phyloP scores from a whole-genome alignment of 2,888 invertebrate species.

The Leucophenga montana region DNA sequence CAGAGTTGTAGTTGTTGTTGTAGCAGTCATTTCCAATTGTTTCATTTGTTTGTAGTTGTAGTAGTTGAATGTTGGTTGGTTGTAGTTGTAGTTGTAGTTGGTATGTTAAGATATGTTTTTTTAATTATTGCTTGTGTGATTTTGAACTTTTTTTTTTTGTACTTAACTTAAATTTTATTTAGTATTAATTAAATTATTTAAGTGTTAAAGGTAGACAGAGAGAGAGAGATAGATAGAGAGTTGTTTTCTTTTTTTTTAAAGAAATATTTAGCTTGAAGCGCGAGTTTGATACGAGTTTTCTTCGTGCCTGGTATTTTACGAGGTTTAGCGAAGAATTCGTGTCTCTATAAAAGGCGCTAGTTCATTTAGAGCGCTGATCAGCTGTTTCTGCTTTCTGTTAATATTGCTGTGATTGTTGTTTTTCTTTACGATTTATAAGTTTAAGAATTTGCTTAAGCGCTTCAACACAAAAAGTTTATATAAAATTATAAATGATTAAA shows the following conservation, averaged over 20 bases:
- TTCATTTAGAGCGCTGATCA: neutral
- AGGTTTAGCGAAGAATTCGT: slow-evolving; percentile 27
- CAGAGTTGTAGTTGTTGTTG: slow-evolving; percentile 8
- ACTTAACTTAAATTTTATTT: slow-evolving; percentile 9
- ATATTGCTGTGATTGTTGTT: neutral
- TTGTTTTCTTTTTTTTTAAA: no score
- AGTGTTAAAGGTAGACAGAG: neutral
- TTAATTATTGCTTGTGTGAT: slow-evolving; percentile 6
- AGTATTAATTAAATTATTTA: slow-evolving; percentile 14
- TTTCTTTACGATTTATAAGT: neutral
- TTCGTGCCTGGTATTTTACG: slow-evolving; percentile 22
- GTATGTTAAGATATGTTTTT: slow-evolving; percentile 30
- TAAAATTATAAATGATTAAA: no score
- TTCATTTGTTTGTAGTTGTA: slow-evolving; percentile 14
- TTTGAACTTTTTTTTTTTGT: slow-evolving; percentile 21
- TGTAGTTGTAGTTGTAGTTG: slow-evolving; percentile 25
- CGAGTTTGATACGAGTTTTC: neutral
- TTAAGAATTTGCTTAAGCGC: neutral
- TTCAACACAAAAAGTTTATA: no score
- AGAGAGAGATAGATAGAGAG: no score
- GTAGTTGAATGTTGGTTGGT: slow-evolving; percentile 38
- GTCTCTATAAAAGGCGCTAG: slow-evolving; percentile 1
- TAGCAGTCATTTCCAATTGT: slow-evolving; percentile 63
- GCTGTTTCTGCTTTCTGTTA: neutral
- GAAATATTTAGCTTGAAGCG: no score